Percentiles rank a stretch among this genome's conserved stretches.
These are phyloP conservation scores for Drosophila dunni DNA, from an alignment of 1,140 invertebrate species.

Conservation along the genomic window DNA sequence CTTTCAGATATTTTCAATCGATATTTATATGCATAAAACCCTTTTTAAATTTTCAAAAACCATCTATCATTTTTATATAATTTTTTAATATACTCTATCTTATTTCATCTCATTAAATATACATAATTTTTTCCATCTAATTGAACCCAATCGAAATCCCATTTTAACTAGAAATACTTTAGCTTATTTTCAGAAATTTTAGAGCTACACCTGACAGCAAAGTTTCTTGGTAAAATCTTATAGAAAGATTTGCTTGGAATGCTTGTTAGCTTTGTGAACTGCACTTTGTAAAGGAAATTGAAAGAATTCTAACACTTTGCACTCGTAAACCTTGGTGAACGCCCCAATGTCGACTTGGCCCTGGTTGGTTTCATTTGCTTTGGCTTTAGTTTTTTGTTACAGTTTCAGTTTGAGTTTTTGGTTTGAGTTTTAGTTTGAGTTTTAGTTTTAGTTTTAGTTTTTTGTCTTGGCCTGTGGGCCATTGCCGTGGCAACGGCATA, in stretches of 20 bases:
- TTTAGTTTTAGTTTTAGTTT: constrained; percentile 39
- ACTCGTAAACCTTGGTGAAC: constrained; percentile 67
- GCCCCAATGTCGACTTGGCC: constrained; percentile 62
- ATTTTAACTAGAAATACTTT: too few relatives aligned
- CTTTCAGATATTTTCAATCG: too few relatives aligned
- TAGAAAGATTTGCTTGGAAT: background rate
- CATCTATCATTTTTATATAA: too few relatives aligned
- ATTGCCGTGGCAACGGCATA: constrained; percentile 78
- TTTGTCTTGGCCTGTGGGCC: constrained; percentile 60
- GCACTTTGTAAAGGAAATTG: constrained; percentile 40
- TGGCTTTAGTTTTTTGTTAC: constrained; percentile 24
- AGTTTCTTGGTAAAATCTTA: background rate
- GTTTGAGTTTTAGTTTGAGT: constrained; percentile 27
- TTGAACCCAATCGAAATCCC: too few relatives aligned
- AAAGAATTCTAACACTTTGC: constrained; percentile 77
- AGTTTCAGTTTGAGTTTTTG: constrained; percentile 35
- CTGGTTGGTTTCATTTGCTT: constrained; percentile 47
- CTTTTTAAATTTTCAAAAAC: too few relatives aligned
- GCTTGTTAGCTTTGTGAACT: constrained; percentile 6
- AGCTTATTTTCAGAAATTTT: background rate
- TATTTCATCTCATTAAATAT: too few relatives aligned
- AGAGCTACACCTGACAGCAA: background rate
- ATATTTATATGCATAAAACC: too few relatives aligned
- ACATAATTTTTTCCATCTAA: too few relatives aligned
- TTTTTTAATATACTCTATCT: too few relatives aligned